Percentiles rank a stretch among this genome's conserved stretches.
Conservation (phyloP, 2,113 vertebrate species). For the Garra rufa region DNA sequence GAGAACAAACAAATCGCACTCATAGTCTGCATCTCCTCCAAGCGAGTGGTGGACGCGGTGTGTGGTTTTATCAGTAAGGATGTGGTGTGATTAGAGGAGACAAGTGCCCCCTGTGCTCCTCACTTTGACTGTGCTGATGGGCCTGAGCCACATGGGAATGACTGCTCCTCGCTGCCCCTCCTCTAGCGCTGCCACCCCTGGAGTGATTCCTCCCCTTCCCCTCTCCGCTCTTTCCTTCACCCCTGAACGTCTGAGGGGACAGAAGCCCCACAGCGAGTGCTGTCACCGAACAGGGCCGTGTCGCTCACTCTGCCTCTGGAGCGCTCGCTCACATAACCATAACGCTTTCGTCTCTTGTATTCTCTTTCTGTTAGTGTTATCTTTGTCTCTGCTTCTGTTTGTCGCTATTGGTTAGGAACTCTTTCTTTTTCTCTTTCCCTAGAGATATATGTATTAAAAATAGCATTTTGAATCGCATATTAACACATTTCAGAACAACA, state of each 20-base stretch:
- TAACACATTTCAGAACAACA: no score
- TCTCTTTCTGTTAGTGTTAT: slow-evolving; percentile 5
- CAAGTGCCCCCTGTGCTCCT: slow-evolving; percentile 62
- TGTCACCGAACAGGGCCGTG: background rate
- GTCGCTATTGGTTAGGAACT: background rate
- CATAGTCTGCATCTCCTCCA: background rate
- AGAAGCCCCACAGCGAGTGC: background rate
- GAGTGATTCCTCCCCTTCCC: slow-evolving; percentile 52
- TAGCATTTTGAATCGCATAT: no score
- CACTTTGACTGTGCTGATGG: slow-evolving; percentile 69
- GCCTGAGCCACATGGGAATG: slow-evolving; percentile 76
- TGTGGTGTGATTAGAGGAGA: slow-evolving; percentile 64
- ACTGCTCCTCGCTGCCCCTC: slow-evolving; percentile 65
- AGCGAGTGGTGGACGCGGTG: background rate
- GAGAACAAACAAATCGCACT: background rate
- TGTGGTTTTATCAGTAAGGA: slow-evolving; percentile 12
- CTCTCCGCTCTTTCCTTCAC: slow-evolving; percentile 14
- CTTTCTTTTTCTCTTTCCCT: background rate
- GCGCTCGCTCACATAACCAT: slow-evolving; percentile 26
- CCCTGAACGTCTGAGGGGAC: slow-evolving; percentile 40
- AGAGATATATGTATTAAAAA: background rate
- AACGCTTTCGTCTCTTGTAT: background rate
- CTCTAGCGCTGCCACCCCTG: slow-evolving; percentile 66
- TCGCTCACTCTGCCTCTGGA: slow-evolving; percentile 45
- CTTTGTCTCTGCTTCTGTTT: slow-evolving; percentile 8